Base-by-base conservation (phyloP, 1,140 invertebrate genomes). In the Ctenoplectra terminalis region DNA sequence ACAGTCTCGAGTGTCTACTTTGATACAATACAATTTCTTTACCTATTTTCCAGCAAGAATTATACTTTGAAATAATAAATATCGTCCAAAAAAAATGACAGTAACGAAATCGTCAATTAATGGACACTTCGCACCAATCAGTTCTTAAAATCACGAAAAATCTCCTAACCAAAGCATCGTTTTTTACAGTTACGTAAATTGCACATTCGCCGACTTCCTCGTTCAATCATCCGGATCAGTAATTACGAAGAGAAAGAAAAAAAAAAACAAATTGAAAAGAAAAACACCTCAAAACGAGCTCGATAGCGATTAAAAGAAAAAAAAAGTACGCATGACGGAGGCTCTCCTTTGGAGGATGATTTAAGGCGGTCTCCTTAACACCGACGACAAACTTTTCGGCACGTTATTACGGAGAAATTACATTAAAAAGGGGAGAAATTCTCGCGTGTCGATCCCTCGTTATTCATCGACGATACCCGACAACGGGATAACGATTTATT, bases 391-490 rank as follows among this genome's bases (percentile, higher is more conserved):
- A 85, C 83, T 37, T 72, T 66, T 78, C 69, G 78, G 70, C 72
- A 72, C 79, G 56, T 86, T 82, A 82, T 86, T 76, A 81, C 48
- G 34, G 37, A 13, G 29, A 74, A 78, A 78, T 78, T 78, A 83
- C 84, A 73, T 66, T 64, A 48, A 40, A 54, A 34, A 37, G 69
- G 69, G 72, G 56, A 58, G 64, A 81, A 43, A 67, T 66, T 56
- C 56, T 87, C 84, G 76, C 85, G 84, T 87, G 86, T 80, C 76
- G 85, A 74, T 69, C 52, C 78, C 52, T 50, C 63, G 60, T 86
- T 74, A 82, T 60, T 87, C 73, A 82, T 82, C 77, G 87, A 20
- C 71, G 46, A 60, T 82, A 69, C 52, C 61, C 69, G 58, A 63
- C 56, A 74, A 23, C 61, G 60, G 50, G 43, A 29, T 20, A 66